A percentile compares a stretch with the other conserved stretches of the same genome.
phyloP scores from a whole-genome alignment of 2,113 vertebrate species.

The cat (Felis catus) region DNA sequence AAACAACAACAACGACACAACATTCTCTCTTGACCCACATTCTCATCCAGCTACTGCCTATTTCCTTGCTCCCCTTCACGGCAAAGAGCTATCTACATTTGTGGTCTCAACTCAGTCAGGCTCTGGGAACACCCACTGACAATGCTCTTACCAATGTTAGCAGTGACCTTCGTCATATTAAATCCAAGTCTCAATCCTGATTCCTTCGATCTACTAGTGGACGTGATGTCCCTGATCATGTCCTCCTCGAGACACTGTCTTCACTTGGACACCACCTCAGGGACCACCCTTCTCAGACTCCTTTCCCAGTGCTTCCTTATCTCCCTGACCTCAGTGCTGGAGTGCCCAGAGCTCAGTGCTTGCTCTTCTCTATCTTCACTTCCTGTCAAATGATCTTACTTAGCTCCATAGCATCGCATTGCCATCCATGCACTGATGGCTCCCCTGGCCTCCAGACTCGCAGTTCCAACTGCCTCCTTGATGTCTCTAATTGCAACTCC shows the following conservation, averaged over 20 bases:
- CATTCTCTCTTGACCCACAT: background rate
- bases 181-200: background rate
- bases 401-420: background rate
- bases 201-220: background rate
- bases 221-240: background rate
- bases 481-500: background rate
- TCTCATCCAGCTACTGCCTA: background rate
- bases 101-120: background rate
- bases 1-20: background rate
- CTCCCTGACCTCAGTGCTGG: background rate
- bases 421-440: too few relatives aligned
- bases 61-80: background rate
- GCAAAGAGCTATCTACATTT: background rate
- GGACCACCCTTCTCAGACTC: background rate
- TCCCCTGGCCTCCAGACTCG: background rate
- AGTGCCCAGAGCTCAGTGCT: background rate
- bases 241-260: background rate
- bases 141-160: background rate
- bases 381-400: too few relatives aligned
- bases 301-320: background rate
- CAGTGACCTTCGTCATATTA: background rate
- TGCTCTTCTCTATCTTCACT: background rate
- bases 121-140: too few relatives aligned
- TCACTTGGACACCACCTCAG: background rate
- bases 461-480: accelerated